Base-by-base conservation (phyloP, 2,888 invertebrate species). In the Cyclophora albipunctata region DNA sequence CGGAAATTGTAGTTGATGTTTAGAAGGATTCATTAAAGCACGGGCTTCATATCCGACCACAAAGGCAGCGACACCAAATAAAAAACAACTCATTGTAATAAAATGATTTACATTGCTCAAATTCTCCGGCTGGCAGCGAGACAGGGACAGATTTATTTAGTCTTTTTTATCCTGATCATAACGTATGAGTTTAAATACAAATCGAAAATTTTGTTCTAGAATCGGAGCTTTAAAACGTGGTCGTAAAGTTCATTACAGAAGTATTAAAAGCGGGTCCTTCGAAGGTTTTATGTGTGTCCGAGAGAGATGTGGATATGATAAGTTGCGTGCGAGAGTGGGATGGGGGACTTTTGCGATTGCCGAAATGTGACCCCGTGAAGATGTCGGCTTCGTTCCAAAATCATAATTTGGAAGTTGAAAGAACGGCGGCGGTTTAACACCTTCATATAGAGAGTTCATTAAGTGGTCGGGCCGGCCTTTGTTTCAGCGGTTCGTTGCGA, bases 391-490 rank as follows among this genome's bases (percentile, higher is more conserved):
- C 67, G 66, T 69, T 77, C 78, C 76, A 75, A 81, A 81, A 78
- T 79, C 80, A 86, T 88, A 86, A 87, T 86, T 87, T 84, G 83
- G 77, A 67, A 85, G 84, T 87, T 84, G 83, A 86, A 87, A 85
- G 86, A 81, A 76, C 75, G 69, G 78, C 83, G 78, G 75, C 70
- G 81, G 81, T 83, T 87, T 88, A 87, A 86, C 88, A 87, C 88
- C 87, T 87, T 86, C 84, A 84, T 87, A 88, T 87, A 84, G 87
- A 84, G 77, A 75, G 77, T 80, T 86, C 87, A 88, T 88, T 88
- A 88, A 82, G 69, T 66, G 73, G 75, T 66, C 80, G 81, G 84
- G 79, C 63, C 76, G 76, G 81, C 77, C 84, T 87, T 87, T 88
- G 88, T 87, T 86, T 88, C 87, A 84, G 81, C 86, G 78, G 78